Conservation (phyloP, 2,888 invertebrate species). For the Rhopalosiphum nymphaeae region DNA sequence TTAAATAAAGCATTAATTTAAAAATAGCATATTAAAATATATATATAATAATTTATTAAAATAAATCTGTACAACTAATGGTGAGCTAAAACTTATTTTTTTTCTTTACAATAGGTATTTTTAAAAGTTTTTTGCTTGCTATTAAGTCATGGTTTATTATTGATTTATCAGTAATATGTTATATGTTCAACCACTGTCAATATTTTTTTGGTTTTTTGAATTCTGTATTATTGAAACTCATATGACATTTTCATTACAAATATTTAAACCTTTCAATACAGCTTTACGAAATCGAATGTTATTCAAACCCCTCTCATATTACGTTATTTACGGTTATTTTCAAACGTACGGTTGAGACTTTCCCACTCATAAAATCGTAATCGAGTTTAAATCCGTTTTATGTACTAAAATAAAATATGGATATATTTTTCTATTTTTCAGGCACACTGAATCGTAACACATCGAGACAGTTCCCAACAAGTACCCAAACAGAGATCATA, state of each 20-base stretch:
- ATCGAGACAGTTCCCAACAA: background rate
- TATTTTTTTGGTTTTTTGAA: background rate
- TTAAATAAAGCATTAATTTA: background rate
- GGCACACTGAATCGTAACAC: background rate
- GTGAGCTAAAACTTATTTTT: background rate
- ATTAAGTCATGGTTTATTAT: background rate
- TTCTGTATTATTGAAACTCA: background rate
- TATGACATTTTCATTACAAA: background rate
- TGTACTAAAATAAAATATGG: slow-evolving; percentile 50
- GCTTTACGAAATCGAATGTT: slow-evolving; percentile 19
- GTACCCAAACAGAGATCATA: slow-evolving; percentile 37
- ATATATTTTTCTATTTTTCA: slow-evolving; percentile 19
- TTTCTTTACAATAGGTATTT: background rate
- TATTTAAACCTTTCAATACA: slow-evolving; percentile 24
- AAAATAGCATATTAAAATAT: background rate
- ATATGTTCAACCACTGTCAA: background rate
- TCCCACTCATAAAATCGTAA: slow-evolving; percentile 49
- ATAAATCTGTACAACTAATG: background rate
- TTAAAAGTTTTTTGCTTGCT: background rate
- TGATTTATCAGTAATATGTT: background rate
- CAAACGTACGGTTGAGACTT: slow-evolving; percentile 6
- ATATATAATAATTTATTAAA: background rate
- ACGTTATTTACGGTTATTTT: slow-evolving; percentile 16
- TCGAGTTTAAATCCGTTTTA: slow-evolving; percentile 57
- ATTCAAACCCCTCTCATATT: background rate